Base-by-base conservation (phyloP, 92 coral and sea anemone species). In the Umimayanthus kanabou region DNA sequence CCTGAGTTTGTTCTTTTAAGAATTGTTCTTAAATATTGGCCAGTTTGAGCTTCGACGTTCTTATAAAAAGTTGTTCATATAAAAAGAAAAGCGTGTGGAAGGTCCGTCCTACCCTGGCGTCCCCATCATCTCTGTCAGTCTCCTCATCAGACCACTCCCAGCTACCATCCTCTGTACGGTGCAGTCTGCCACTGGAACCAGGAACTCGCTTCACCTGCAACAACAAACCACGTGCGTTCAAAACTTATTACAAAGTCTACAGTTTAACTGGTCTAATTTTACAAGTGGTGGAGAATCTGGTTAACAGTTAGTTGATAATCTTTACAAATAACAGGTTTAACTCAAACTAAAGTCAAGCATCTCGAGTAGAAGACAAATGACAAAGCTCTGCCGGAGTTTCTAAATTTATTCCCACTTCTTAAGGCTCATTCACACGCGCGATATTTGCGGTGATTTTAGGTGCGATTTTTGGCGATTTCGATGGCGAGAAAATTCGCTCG, bases 71-170 rank as follows among this genome's bases (percentile, higher is more conserved):
- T 33, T 33, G 37, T 33, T 33, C 37, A 33, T 33, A 33, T 2
- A 33, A 33, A 33, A 33, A 0, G 37, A 33, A 33, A 33, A 33
- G 37, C 37, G 37, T 33, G 37, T 33, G 37, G 37, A 33, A 7
- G 50, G 50, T 47, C 50, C 1, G 50, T 26, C 83, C 0, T 15
- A 90, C 92, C 85, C 47, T 45, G 47, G 85, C 70, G 20, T 92
- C 87, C n/a, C 85, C 93, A 57, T 80, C 92, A 14, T 90, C 91
- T 33, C 89, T 92, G 39, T 79, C 89, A 74, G 92, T 90, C 77
- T 96, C 98, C 58, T 97, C 99, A 85, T 97, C 99, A 25, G 99
- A 97, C 99, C 99, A 97, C 88, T 97, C 99, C 99, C 99, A 97
- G 82, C 92, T 89, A 29, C 99, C 99, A 85, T 95, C 97, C 39